Conservation (phyloP, 2,888 invertebrate species). For the Euproctis similis region DNA sequence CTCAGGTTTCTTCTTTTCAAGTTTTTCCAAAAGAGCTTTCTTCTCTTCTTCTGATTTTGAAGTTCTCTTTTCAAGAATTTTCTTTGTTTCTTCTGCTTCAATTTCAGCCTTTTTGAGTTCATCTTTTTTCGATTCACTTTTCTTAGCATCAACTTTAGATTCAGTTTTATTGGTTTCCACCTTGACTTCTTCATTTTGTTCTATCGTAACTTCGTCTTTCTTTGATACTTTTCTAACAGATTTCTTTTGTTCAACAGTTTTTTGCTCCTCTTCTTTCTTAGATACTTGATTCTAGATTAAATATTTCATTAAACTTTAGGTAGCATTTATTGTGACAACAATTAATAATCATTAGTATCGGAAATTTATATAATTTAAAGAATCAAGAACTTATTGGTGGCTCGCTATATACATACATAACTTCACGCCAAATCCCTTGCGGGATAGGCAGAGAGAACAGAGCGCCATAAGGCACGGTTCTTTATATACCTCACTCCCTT, state of each 20-base stretch:
- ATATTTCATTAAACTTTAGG: too few species aligned
- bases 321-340: too few species aligned
- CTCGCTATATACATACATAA: too few species aligned
- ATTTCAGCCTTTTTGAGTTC: slow-evolving; percentile 48
- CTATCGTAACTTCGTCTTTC: slow-evolving; percentile 50
- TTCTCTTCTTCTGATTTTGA: slow-evolving; percentile 69
- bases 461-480: too few species aligned
- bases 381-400: too few species aligned
- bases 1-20: slow-evolving; percentile 69
- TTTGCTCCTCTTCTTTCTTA: slow-evolving; percentile 29
- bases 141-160: slow-evolving; percentile 40
- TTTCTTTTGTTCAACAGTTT: slow-evolving; percentile 44
- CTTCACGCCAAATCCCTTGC: too few species aligned
- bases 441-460: too few species aligned
- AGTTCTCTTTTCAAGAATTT: slow-evolving; percentile 61
- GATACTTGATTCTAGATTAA: too few species aligned
- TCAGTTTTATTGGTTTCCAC: slow-evolving; percentile 50
- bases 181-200: slow-evolving; percentile 38
- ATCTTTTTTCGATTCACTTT: slow-evolving; percentile 50
- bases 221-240: slow-evolving; percentile 47
- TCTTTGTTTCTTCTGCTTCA: slow-evolving; percentile 68
- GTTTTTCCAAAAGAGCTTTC: slow-evolving; percentile 66
- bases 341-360: too few species aligned
- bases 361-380: too few species aligned
- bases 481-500: too few species aligned